These are phyloP conservation scores for Escarpia spicata DNA, from an alignment of 2,888 invertebrate species.

Conservation along the genomic window DNA sequence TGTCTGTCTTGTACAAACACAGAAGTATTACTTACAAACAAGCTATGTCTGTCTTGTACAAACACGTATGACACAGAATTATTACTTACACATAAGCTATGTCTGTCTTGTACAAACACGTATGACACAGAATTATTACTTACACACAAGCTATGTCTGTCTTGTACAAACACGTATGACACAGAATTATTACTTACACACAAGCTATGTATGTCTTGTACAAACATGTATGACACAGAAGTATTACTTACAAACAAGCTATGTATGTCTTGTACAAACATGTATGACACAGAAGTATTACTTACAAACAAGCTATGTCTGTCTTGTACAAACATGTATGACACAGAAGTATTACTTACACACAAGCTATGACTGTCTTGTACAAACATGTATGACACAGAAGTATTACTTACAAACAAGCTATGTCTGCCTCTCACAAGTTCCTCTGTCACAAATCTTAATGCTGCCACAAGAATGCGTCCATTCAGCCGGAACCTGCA, in stretches of 20 bases:
- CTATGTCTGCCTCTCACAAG: conserved; percentile 59
- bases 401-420: conserved; percentile 56
- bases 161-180: conserved; percentile 27
- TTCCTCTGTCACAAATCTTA: conserved; percentile 62
- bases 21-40: neutral
- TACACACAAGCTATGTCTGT: conserved; percentile 62
- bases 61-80: too few relatives aligned
- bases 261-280: too few relatives aligned
- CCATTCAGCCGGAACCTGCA: conserved; percentile 59
- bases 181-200: too few relatives aligned
- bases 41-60: neutral
- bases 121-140: conserved; percentile 37
- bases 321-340: too few relatives aligned
- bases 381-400: neutral
- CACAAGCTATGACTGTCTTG: neutral
- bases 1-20: neutral
- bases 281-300: neutral
- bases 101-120: neutral
- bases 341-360: too few relatives aligned
- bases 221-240: too few relatives aligned
- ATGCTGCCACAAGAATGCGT: conserved; percentile 56
- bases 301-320: neutral
- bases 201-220: too few relatives aligned
- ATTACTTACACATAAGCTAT: too few relatives aligned
- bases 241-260: too few relatives aligned